phyloP scores from a whole-genome alignment of 2,888 invertebrate genomes.

The Drosophila antonietae region DNA sequence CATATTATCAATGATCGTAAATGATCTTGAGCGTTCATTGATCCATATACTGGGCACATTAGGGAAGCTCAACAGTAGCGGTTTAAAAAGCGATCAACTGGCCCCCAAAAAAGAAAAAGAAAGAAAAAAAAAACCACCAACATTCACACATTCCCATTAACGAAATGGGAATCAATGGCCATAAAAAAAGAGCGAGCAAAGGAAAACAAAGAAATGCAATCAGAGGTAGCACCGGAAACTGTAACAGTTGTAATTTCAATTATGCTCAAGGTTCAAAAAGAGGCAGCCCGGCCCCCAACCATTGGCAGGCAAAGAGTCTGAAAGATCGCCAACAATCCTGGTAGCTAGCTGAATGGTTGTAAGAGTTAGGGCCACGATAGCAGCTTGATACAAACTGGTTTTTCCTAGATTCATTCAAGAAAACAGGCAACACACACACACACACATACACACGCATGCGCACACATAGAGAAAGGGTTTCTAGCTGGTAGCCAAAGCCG shows the following conservation, averaged over 20 bases:
- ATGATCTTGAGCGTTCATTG: constrained; percentile 63
- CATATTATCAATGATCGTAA: constrained; percentile 37
- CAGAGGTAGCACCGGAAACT: constrained; percentile 71
- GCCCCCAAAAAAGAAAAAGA: constrained; percentile 17
- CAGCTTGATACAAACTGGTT: constrained; percentile 65
- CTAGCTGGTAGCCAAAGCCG: constrained; percentile 34
- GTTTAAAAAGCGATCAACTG: constrained; percentile 30
- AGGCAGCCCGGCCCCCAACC: constrained; percentile 18
- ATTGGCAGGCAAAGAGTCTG: constrained; percentile 31
- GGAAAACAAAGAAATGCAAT: constrained; percentile 55
- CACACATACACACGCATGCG: constrained; percentile 21
- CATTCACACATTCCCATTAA: constrained; percentile 59
- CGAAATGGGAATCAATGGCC: constrained; percentile 47
- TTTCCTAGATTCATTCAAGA: constrained; percentile 78
- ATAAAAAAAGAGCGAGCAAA: constrained; percentile 47
- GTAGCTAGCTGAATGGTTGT: constrained; percentile 43
- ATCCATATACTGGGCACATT: constrained; percentile 54
- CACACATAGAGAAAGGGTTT: constrained; percentile 49
- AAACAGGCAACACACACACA: constrained; percentile 60
- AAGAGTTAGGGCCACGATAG: constrained; percentile 58
- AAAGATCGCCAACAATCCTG: constrained; percentile 67
- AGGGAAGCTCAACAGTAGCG: constrained; percentile 53
- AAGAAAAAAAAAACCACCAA: constrained; percentile 51
- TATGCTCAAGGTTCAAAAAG: constrained; percentile 55
- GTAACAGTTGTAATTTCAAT: constrained; percentile 78